A percentile compares a stretch with the other conserved stretches of the same genome.
These are phyloP conservation scores for Crypturellus undulatus DNA, from an alignment of 2,113 vertebrate genomes.

Conservation along the genomic window DNA sequence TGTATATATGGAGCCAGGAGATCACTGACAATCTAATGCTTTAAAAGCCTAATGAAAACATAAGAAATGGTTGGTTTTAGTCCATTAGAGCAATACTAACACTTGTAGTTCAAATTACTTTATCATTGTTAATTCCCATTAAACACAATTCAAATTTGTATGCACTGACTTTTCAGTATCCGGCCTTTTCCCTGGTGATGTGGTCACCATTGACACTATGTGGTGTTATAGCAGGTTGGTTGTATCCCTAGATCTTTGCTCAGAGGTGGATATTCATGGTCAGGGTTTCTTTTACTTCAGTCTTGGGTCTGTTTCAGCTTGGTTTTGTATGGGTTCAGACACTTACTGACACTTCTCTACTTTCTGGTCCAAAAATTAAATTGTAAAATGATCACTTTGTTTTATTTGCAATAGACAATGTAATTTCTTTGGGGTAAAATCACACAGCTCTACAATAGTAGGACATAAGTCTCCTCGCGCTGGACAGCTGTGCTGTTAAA, in stretches of 20 bases:
- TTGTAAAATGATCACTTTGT: fast-evolving
- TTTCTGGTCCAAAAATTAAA: neutral
- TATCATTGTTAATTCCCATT: neutral
- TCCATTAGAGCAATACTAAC: neutral
- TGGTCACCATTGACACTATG: neutral
- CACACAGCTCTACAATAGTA: neutral
- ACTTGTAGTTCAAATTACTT: neutral
- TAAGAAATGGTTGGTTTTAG: neutral
- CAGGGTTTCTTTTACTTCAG: neutral
- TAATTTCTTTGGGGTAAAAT: neutral
- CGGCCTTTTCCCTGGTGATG: neutral
- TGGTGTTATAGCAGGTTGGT: neutral
- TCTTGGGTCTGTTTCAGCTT: neutral
- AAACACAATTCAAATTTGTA: neutral
- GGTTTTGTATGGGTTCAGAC: neutral
- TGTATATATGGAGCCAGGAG: neutral
- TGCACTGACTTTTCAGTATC: neutral
- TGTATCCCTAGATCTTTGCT: neutral
- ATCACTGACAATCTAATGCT: neutral
- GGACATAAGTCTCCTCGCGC: neutral
- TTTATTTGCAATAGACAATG: neutral
- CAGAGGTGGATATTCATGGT: neutral
- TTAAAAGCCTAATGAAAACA: neutral
- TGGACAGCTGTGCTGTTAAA: neutral
- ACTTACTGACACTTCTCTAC: neutral